Evolutionary conservation across 2,797 vertebrate genomes (phyloP).

Genomic region (Pyrocephalus nanus): DNA sequence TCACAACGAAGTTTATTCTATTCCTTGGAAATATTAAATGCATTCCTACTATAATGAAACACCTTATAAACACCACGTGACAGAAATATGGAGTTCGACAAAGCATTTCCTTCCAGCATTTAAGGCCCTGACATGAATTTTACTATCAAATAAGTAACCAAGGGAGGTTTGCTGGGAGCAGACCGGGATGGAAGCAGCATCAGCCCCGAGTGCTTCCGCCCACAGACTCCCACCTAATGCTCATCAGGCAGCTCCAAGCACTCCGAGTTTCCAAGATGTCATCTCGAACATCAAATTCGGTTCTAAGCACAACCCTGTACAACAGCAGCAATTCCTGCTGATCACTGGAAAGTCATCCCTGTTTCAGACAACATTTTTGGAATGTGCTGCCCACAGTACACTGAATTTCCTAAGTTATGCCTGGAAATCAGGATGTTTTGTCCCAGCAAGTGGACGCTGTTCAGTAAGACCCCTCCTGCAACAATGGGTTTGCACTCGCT

Average conservation of each 20-base stretch:
- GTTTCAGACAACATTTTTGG: background rate
- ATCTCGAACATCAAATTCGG: background rate
- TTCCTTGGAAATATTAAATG: constrained; percentile 19
- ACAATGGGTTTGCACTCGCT: background rate
- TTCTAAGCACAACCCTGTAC: background rate
- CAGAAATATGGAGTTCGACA: background rate
- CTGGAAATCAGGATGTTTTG: background rate
- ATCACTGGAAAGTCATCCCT: background rate
- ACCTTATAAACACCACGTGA: constrained; percentile 16
- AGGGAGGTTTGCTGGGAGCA: background rate
- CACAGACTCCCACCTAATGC: constrained; percentile 18
- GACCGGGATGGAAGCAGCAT: background rate
- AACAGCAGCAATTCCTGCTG: background rate
- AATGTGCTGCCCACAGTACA: background rate
- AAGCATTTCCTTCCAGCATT: constrained; percentile 39
- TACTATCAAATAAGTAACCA: constrained; percentile 1
- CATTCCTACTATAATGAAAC: constrained; percentile 67
- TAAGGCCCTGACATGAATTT: background rate
- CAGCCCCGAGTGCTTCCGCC: background rate
- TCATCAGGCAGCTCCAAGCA: constrained; percentile 5
- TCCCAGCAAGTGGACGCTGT: background rate
- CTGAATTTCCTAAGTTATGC: background rate
- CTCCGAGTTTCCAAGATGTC: background rate
- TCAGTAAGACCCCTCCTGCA: background rate
- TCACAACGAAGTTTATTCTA: background rate